Conservation (phyloP, 2,888 invertebrate species). For the Ischnus inquisitorius region DNA sequence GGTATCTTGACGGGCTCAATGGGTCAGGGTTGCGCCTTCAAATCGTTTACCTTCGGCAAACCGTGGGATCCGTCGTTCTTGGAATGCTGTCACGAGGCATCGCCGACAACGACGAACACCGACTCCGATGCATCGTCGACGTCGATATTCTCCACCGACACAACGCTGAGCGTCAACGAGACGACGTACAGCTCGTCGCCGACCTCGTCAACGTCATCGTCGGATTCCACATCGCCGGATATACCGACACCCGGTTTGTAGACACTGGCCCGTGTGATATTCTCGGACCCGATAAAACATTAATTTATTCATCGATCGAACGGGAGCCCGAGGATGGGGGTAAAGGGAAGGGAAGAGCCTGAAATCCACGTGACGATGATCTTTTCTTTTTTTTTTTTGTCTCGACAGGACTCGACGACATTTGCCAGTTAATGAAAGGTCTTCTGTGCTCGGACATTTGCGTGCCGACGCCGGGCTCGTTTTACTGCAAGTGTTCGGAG, state of each 20-base stretch:
- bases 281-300: conserved; percentile 52
- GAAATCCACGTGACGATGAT: background rate
- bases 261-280: conserved; percentile 19
- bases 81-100: conserved; percentile 87
- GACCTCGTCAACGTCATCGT: conserved; percentile 45
- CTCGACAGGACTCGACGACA: conserved; percentile 81
- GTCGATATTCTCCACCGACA: conserved; percentile 58
- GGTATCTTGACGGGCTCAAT: conserved; percentile 88
- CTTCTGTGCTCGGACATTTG: conserved; percentile 92
- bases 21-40: conserved; percentile 87
- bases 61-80: conserved; percentile 88
- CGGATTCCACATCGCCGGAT: conserved; percentile 56
- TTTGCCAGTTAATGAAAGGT: conserved; percentile 86
- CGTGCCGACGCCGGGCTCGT: conserved; percentile 90
- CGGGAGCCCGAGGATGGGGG: background rate
- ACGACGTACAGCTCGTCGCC: conserved; percentile 54
- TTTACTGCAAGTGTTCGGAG: conserved; percentile 90
- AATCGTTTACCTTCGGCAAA: conserved; percentile 86
- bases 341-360: conserved; percentile 4
- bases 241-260: conserved; percentile 70
- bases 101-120: conserved; percentile 74
- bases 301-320: conserved; percentile 58
- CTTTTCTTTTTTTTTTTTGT: conserved; percentile 55
- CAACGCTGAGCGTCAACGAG: conserved; percentile 49
- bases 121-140: conserved; percentile 54